A percentile compares a stretch with the other conserved stretches of the same genome.
Evolutionary conservation across 1,140 invertebrate species (phyloP).

Genomic region (Colletes gigas): DNA sequence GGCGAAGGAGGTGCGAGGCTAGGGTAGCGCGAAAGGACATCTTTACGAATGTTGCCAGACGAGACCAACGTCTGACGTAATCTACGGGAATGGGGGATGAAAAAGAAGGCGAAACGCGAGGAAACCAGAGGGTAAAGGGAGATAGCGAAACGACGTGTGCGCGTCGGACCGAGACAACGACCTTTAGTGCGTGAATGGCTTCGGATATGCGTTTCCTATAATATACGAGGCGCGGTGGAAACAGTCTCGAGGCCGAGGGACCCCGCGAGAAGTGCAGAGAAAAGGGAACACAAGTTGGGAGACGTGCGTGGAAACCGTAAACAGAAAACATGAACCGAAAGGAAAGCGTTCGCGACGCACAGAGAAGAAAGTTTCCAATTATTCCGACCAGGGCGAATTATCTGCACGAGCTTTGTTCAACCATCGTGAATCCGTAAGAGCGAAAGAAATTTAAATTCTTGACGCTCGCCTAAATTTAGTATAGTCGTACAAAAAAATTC

Average conservation of each 20-base stretch:
- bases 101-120: conserved; percentile 12
- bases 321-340: conserved; percentile 8
- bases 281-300: neutral
- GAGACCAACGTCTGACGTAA: conserved; percentile 56
- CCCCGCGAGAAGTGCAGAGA: conserved; percentile 13
- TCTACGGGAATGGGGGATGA: conserved; percentile 51
- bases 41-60: conserved; percentile 57
- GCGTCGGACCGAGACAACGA: conserved; percentile 37
- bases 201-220: conserved; percentile 45
- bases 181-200: conserved; percentile 42
- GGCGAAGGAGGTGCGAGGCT: conserved; percentile 16
- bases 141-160: conserved; percentile 8
- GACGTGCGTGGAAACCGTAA: conserved; percentile 23
- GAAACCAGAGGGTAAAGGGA: conserved; percentile 16
- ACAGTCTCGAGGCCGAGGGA: conserved; percentile 25
- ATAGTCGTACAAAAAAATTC: no score
- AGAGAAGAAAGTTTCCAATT: no score
- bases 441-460: no score
- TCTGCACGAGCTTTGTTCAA: no score
- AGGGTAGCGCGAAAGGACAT: conserved; percentile 38
- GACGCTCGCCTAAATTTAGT: no score
- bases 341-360: neutral
- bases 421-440: no score
- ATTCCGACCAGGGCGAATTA: no score
- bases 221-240: conserved; percentile 4